A percentile compares a stretch with the other conserved stretches of the same genome.
phyloP scores from a whole-genome alignment of 2,797 vertebrate species.

The Pagetopsis macropterus region DNA sequence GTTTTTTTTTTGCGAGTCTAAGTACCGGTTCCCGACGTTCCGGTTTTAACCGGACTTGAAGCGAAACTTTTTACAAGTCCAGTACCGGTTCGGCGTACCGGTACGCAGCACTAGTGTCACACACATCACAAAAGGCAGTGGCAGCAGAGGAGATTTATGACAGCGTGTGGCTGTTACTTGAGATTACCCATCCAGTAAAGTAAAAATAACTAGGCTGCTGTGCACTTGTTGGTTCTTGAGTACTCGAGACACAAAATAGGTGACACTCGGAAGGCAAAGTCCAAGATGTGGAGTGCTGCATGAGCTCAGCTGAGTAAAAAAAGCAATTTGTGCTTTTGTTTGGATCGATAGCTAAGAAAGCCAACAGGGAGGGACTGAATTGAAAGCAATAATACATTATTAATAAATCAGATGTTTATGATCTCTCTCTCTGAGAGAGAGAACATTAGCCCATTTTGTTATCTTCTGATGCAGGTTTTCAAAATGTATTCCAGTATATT shows the following conservation, averaged over 20 bases:
- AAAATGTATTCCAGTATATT: background rate
- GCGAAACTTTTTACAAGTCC: no score
- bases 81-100: no score
- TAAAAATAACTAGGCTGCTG: constrained; percentile 61
- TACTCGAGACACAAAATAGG: constrained; percentile 25
- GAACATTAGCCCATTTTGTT: background rate
- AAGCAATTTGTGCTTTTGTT: constrained; percentile 15
- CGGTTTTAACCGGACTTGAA: no score
- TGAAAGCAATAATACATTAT: constrained; percentile 26
- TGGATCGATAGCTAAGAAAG: constrained; percentile 11
- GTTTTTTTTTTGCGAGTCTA: no score
- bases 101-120: constrained; percentile 7
- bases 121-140: constrained; percentile 49
- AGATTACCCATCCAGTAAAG: constrained; percentile 42
- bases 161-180: constrained; percentile 45
- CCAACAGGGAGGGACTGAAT: background rate
- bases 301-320: constrained; percentile 23
- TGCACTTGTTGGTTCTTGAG: constrained; percentile 35
- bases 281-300: background rate
- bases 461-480: background rate
- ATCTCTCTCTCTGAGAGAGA: constrained; percentile 9
- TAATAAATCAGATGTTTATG: constrained; percentile 23
- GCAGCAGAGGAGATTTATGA: constrained; percentile 48
- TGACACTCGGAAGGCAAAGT: constrained; percentile 2
- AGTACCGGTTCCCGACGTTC: no score